Percentiles rank a stretch among this genome's conserved stretches.
phyloP scores from a whole-genome alignment of 2,888 invertebrate genomes.

The Callosobruchus maculatus region DNA sequence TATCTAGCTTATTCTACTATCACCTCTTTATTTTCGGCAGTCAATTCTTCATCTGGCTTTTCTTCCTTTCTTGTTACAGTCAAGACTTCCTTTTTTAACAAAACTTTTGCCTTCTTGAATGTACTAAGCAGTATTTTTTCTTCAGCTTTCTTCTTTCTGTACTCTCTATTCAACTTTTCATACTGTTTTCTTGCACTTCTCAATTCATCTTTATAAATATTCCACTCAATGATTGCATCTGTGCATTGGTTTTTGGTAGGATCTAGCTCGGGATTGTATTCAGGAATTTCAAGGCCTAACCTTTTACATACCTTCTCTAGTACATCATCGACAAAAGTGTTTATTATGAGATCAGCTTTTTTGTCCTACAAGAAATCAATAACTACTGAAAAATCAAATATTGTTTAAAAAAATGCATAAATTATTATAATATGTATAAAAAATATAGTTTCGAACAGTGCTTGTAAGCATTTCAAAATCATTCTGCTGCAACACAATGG shows the following conservation, averaged over 20 bases:
- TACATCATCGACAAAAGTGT: conserved; percentile 84
- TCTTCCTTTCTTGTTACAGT: neutral
- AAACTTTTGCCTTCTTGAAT: conserved; percentile 14
- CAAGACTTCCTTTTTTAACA: conserved; percentile 15
- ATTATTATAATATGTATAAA: too few species aligned
- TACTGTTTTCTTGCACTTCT: conserved; percentile 61
- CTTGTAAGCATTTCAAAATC: too few species aligned
- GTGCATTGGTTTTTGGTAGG: conserved; percentile 57
- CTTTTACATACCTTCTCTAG: conserved; percentile 70
- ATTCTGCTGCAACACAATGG: too few species aligned
- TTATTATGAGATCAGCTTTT: conserved; percentile 84
- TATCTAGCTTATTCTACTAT: neutral
- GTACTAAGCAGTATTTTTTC: conserved; percentile 17
- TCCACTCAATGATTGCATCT: conserved; percentile 64
- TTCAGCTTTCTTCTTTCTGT: conserved; percentile 34
- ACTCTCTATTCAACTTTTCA: conserved; percentile 50
- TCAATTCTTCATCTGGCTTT: neutral
- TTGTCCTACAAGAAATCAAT: conserved; percentile 73
- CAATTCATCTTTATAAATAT: conserved; percentile 60
- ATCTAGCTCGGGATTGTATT: conserved; percentile 63
- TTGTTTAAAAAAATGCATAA: too few species aligned
- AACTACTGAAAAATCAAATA: too few species aligned
- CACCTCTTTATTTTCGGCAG: neutral
- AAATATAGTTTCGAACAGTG: too few species aligned
- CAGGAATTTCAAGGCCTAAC: conserved; percentile 69